phyloP scores from a whole-genome alignment of 2,113 vertebrate genomes.

The Lepus timidus region DNA sequence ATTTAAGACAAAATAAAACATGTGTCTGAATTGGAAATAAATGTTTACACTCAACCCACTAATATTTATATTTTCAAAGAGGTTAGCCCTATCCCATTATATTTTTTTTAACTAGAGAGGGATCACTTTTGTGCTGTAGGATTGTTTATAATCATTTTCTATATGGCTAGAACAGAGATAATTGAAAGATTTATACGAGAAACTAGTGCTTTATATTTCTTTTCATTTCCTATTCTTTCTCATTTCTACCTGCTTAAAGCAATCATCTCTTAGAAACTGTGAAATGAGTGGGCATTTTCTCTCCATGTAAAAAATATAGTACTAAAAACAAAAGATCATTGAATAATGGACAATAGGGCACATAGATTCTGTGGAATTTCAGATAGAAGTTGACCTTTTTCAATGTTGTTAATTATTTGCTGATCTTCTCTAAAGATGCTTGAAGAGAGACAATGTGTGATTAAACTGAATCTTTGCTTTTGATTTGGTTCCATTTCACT shows the following conservation, averaged over 20 bases:
- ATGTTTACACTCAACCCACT: background rate
- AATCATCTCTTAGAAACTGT: constrained; percentile 10
- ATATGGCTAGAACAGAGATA: background rate
- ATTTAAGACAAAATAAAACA: background rate
- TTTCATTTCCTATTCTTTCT: background rate
- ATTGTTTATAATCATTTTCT: constrained; percentile 33
- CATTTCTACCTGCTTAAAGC: constrained; percentile 39
- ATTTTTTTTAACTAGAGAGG: constrained; percentile 61
- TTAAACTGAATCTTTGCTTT: constrained; percentile 27
- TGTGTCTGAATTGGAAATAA: background rate
- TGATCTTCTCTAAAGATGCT: background rate
- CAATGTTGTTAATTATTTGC: background rate
- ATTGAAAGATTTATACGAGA: constrained; percentile 2
- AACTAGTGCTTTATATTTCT: background rate
- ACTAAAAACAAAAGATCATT: background rate
- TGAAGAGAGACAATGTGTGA: background rate
- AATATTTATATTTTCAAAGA: constrained; percentile 43
- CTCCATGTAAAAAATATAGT: background rate
- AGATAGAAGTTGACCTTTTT: background rate
- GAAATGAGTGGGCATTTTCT: background rate
- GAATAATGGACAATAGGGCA: background rate
- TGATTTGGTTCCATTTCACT: constrained; percentile 41
- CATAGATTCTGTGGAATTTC: background rate
- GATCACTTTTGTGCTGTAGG: background rate
- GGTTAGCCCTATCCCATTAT: background rate